Conservation (phyloP, 1,140 invertebrate species). For the Drosophila ohnishii region DNA sequence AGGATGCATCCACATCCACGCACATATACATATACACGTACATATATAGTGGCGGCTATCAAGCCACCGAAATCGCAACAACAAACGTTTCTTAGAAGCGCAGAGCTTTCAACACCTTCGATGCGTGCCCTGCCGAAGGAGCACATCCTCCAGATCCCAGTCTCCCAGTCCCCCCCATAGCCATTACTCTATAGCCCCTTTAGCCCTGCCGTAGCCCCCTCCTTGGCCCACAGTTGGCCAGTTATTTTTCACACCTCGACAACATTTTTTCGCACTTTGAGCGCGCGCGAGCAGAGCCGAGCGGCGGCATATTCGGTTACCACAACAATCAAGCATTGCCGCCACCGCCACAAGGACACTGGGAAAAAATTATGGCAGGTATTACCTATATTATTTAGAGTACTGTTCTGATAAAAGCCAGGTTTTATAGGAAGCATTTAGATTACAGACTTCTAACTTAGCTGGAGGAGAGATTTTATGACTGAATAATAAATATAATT, state of each 20-base stretch:
- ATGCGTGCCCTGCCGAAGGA: slow-evolving; percentile 62
- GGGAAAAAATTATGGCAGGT: neutral
- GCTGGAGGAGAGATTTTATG: too few species aligned
- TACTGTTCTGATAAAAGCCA: too few species aligned
- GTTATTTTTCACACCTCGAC: slow-evolving; percentile 83
- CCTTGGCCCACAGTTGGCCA: slow-evolving; percentile 37
- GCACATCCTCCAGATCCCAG: slow-evolving; percentile 11
- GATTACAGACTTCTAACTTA: too few species aligned
- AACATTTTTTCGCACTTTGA: slow-evolving; percentile 80
- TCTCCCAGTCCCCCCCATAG: neutral
- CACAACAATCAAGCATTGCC: slow-evolving; percentile 51
- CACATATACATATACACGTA: neutral
- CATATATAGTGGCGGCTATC: slow-evolving; percentile 55
- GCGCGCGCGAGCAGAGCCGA: neutral
- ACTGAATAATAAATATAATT: too few species aligned
- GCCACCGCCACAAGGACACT: slow-evolving; percentile 27
- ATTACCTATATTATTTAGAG: too few species aligned
- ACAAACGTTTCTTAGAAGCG: slow-evolving; percentile 80
- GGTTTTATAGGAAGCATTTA: too few species aligned
- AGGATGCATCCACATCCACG: neutral
- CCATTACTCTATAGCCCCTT: slow-evolving; percentile 5
- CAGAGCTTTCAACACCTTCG: slow-evolving; percentile 79
- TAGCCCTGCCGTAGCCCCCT: neutral
- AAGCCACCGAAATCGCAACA: slow-evolving; percentile 65
- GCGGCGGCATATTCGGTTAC: slow-evolving; percentile 74